Conservation (phyloP, 2,113 vertebrate genomes). For the Anhinga anhinga region DNA sequence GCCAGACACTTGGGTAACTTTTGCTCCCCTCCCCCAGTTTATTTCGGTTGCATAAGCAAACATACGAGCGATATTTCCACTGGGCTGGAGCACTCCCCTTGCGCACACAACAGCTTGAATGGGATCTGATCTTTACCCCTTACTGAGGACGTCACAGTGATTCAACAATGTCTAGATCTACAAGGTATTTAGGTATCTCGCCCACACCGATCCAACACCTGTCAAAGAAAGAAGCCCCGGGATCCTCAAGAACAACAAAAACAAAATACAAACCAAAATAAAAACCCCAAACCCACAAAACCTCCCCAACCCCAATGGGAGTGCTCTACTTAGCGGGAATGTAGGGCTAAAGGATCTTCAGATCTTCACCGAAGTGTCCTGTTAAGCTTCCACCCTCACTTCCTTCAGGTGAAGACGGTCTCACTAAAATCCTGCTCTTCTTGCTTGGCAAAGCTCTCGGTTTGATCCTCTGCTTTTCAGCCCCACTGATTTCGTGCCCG, state of each 20-base stretch:
- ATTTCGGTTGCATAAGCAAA: constrained; percentile 1
- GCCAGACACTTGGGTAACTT: neutral
- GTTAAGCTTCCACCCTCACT: neutral
- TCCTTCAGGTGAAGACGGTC: neutral
- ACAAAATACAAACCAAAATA: neutral
- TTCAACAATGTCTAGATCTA: neutral
- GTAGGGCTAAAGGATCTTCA: neutral
- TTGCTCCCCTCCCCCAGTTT: neutral
- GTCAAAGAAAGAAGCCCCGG: neutral
- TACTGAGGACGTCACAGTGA: neutral
- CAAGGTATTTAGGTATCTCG: neutral
- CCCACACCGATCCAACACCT: neutral
- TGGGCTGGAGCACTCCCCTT: neutral
- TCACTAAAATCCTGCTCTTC: neutral
- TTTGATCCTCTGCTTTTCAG: neutral
- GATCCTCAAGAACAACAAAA: neutral
- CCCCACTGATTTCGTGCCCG: neutral
- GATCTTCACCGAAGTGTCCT: neutral
- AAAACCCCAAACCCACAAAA: neutral
- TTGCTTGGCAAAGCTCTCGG: neutral
- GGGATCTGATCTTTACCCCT: neutral
- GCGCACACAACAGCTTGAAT: neutral
- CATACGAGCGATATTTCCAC: neutral
- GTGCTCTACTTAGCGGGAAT: neutral
- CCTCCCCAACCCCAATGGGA: neutral